These are phyloP conservation scores for Sinocyclocheilus rhinocerous DNA, from an alignment of 2,113 vertebrate species.

Conservation along the genomic window DNA sequence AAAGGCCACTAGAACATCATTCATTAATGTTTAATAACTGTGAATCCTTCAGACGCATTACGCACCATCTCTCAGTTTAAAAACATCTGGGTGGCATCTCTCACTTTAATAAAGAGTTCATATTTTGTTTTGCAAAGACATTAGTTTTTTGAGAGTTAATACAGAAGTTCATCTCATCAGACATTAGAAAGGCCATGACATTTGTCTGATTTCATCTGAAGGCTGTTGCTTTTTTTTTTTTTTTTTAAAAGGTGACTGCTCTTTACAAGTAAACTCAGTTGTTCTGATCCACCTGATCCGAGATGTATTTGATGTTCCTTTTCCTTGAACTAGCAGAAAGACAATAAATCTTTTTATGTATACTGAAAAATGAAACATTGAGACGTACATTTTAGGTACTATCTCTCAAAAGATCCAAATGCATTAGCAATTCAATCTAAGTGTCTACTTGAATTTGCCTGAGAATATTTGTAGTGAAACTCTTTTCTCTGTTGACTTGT, in stretches of 20 bases:
- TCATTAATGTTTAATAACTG: not conserved
- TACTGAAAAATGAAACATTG: not conserved
- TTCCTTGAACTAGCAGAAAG: not conserved
- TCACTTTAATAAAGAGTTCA: not conserved
- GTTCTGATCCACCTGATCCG: not conserved
- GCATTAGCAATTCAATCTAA: constrained; percentile 23
- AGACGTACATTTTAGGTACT: not conserved
- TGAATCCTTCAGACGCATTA: not conserved
- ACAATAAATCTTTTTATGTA: not conserved
- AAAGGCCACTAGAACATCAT: not conserved
- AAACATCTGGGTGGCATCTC: not conserved
- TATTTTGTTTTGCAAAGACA: not conserved
- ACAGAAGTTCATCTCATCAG: not conserved
- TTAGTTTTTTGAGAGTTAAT: not conserved
- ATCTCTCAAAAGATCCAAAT: not conserved
- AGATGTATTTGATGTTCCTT: not conserved
- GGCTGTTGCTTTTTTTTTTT: not conserved
- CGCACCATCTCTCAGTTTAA: not conserved
- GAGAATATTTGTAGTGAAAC: constrained; percentile 20
- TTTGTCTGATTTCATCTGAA: not conserved
- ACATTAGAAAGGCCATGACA: not conserved
- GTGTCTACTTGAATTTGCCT: constrained; percentile 9
- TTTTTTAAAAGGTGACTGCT: not conserved
- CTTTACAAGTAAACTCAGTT: not conserved
- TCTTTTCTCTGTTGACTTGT: constrained; percentile 33